Evolutionary conservation across 1,140 invertebrate species (phyloP).

Genomic region (Micrasema minimum): DNA sequence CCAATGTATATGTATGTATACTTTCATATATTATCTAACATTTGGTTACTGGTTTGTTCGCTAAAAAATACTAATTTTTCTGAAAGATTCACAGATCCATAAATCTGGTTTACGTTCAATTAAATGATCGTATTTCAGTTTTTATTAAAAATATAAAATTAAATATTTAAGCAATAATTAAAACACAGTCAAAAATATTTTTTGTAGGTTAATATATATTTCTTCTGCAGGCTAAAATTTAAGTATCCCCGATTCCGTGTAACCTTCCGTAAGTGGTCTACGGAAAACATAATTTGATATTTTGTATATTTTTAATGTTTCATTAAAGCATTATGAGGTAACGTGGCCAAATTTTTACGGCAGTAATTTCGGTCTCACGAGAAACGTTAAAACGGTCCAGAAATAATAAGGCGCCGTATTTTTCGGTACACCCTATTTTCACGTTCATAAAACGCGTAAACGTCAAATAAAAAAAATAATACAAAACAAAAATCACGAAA

Average conservation of each 20-base stretch:
- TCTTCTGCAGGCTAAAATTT: too few species aligned
- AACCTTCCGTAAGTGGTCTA: constrained; percentile 5
- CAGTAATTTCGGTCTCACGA: constrained; percentile 26
- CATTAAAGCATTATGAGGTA: constrained; percentile 26
- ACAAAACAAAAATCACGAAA: constrained; percentile 52
- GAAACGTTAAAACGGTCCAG: constrained; percentile 15
- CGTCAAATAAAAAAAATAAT: constrained; percentile 51
- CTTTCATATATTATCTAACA: too few species aligned
- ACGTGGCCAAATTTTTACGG: constrained; percentile 16
- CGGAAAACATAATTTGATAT: constrained; percentile 20
- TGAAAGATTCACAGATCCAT: too few species aligned
- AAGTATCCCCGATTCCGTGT: neutral
- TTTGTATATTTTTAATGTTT: constrained; percentile 34
- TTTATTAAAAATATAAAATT: neutral
- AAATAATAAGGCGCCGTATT: constrained; percentile 23
- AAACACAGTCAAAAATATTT: too few species aligned
- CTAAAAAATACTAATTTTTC: too few species aligned
- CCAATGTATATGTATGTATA: too few species aligned
- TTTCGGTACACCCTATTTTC: constrained; percentile 47
- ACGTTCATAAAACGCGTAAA: constrained; percentile 51
- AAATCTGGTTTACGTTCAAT: too few species aligned
- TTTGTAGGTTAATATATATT: too few species aligned
- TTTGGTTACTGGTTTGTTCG: too few species aligned
- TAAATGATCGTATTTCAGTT: too few species aligned
- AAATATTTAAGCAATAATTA: neutral